A percentile compares a stretch with the other conserved stretches of the same genome.
phyloP scores from a whole-genome alignment of 2,888 invertebrate genomes.

The Drosophila sordidula region DNA sequence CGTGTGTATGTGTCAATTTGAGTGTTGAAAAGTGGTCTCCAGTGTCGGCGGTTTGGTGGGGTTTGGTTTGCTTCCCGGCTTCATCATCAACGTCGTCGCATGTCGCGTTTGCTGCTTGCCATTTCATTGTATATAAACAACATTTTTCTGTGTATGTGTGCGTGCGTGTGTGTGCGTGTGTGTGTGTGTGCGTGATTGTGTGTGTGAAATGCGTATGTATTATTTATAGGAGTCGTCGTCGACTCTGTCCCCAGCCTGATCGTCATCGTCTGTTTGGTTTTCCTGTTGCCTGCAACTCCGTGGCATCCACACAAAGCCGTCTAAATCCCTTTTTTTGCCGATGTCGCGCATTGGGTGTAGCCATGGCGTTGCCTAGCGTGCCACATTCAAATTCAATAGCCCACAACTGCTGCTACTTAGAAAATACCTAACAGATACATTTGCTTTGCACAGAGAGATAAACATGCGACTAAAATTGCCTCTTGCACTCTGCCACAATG shows the following conservation, averaged over 20 bases:
- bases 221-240: constrained; percentile 36
- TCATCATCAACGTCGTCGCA: constrained; percentile 45
- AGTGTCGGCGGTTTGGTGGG: constrained; percentile 67
- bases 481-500: background rate
- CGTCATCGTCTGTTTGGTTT: constrained; percentile 35
- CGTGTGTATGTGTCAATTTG: constrained; percentile 66
- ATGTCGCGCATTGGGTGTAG: constrained; percentile 24
- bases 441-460: constrained; percentile 34
- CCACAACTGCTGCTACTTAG: constrained; percentile 49
- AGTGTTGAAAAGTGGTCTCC: constrained; percentile 76
- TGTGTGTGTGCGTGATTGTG: constrained; percentile 8
- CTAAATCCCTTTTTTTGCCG: constrained; percentile 26
- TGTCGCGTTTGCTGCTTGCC: constrained; percentile 50
- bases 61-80: constrained; percentile 43
- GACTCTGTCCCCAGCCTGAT: constrained; percentile 17
- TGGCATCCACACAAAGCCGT: constrained; percentile 18
- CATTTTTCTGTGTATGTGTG: constrained; percentile 3
- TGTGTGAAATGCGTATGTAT: constrained; percentile 32
- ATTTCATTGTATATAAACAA: constrained; percentile 53
- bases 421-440: constrained; percentile 50
- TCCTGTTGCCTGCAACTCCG: constrained; percentile 10
- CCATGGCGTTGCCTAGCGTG: constrained; percentile 26
- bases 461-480: constrained; percentile 1
- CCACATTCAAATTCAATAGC: constrained; percentile 67
- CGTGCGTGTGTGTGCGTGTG: constrained; percentile 6